phyloP scores from a whole-genome alignment of 2,113 vertebrate genomes.

The Vidua chalybeata region DNA sequence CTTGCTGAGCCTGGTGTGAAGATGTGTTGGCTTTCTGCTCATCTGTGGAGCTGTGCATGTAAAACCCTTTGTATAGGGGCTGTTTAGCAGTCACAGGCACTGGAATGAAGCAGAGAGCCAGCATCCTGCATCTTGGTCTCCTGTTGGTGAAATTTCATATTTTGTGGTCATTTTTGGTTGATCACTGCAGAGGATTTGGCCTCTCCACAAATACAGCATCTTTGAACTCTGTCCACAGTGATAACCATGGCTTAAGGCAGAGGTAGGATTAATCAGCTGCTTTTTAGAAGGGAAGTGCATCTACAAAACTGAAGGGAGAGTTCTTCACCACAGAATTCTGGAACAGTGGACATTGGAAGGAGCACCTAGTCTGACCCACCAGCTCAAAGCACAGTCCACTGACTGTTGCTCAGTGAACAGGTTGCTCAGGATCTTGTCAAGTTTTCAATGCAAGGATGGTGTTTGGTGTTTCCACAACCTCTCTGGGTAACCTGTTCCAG shows the following conservation, averaged over 20 bases:
- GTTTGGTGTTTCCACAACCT: not conserved
- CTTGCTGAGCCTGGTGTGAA: not conserved
- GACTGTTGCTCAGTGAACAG: not conserved
- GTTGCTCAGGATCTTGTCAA: not conserved
- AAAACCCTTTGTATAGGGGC: not conserved
- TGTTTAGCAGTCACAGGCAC: not conserved
- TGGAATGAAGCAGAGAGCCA: not conserved
- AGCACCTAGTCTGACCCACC: not conserved
- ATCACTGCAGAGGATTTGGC: not conserved
- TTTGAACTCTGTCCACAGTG: not conserved
- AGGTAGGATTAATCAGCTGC: not conserved
- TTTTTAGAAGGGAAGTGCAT: not conserved
- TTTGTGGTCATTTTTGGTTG: not conserved
- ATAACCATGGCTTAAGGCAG: not conserved
- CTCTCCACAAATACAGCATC: not conserved
- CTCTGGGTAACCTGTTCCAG: not conserved
- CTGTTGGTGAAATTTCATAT: not conserved
- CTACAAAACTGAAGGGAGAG: not conserved
- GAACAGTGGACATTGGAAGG: not conserved
- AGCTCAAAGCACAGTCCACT: not conserved
- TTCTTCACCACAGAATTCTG: not conserved
- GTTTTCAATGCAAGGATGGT: not conserved
- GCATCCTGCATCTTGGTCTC: not conserved
- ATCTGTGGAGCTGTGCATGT: not conserved
- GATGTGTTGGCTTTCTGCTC: not conserved